phyloP scores from a whole-genome alignment of 1,140 invertebrate species.

The Cotesia vestalis region DNA sequence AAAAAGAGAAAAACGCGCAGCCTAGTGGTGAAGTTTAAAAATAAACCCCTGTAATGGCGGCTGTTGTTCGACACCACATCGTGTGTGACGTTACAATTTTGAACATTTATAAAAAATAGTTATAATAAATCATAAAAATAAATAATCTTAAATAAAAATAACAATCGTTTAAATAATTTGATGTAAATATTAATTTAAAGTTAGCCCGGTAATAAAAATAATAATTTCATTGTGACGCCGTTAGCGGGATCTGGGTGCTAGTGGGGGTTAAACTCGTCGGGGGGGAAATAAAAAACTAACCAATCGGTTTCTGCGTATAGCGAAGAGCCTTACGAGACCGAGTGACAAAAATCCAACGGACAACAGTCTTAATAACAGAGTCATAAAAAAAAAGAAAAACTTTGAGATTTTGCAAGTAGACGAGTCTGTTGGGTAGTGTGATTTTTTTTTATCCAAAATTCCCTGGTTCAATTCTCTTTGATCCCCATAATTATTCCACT shows the following conservation, averaged over 20 bases:
- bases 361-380: background rate
- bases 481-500: no score
- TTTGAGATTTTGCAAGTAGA: no score
- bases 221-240: background rate
- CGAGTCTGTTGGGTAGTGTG: no score
- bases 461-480: no score
- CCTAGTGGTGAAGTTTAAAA: background rate
- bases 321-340: background rate
- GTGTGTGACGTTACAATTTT: background rate
- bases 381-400: background rate
- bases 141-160: background rate
- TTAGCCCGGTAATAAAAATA: background rate
- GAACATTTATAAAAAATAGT: background rate
- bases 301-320: constrained; percentile 18
- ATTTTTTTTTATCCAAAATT: no score
- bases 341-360: background rate
- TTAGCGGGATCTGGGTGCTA: background rate
- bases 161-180: background rate
- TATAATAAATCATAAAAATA: background rate
- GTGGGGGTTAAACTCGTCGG: constrained; percentile 4
- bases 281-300: constrained; percentile 9
- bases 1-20: background rate
- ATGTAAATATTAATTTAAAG: no score
- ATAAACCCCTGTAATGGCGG: background rate
- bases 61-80: constrained; percentile 1